A percentile compares a stretch with the other conserved stretches of the same genome.
phyloP scores from a whole-genome alignment of 2,113 vertebrate species.

The Chaetodon trifascialis region DNA sequence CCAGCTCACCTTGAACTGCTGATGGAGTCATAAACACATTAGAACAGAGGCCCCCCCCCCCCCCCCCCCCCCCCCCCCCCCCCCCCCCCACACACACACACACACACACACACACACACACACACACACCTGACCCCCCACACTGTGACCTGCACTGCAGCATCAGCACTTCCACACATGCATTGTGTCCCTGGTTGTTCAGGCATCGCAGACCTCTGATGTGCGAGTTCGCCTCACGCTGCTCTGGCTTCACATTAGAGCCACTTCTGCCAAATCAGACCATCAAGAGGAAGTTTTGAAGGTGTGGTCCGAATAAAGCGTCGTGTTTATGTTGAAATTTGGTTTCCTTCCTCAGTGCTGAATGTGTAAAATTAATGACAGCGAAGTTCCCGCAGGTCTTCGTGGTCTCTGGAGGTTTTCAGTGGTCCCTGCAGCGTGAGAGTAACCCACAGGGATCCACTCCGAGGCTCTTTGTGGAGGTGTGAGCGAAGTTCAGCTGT shows the following conservation, averaged over 20 bases:
- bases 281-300: not conserved
- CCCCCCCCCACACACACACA: too few species aligned
- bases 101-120: too few species aligned
- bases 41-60: not conserved
- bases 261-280: not conserved
- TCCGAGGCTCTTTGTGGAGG: too few species aligned
- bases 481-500: too few species aligned
- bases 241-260: not conserved
- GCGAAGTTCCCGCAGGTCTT: not conserved
- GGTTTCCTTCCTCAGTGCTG: not conserved
- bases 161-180: slow-evolving; percentile 6
- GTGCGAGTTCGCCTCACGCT: not conserved
- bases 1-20: too few species aligned
- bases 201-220: too few species aligned
- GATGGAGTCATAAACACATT: not conserved
- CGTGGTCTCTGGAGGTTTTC: too few species aligned
- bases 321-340: not conserved
- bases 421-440: too few species aligned
- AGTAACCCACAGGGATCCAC: too few species aligned
- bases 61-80: too few species aligned
- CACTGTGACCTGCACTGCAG: not conserved
- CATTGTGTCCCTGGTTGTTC: not conserved
- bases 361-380: not conserved
- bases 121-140: too few species aligned
- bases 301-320: not conserved